These are phyloP conservation scores for Gnathonemus echidnorhynchus DNA, from an alignment of 2,113 vertebrate species.

Conservation along the genomic window DNA sequence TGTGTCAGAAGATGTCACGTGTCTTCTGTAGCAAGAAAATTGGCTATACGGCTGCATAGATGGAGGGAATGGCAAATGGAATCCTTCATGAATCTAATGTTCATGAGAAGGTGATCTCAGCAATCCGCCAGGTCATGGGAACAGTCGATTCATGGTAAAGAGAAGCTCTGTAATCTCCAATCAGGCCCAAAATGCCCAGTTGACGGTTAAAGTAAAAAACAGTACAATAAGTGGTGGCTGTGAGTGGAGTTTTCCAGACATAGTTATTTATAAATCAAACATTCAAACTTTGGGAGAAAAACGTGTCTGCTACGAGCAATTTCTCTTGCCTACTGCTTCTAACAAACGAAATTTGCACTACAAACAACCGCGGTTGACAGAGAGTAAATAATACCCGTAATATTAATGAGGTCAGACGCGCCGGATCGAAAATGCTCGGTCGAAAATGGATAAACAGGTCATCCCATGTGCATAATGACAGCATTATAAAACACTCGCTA, in stretches of 20 bases:
- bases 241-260: neutral
- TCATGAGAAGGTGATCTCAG: neutral
- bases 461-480: neutral
- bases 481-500: neutral
- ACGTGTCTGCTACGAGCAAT: neutral
- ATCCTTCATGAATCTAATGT: neutral
- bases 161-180: neutral
- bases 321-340: neutral
- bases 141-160: neutral
- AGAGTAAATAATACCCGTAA: neutral
- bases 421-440: neutral
- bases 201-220: neutral
- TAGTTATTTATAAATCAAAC: neutral
- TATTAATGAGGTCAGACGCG: conserved; percentile 6
- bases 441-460: conserved; percentile 3
- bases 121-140: neutral
- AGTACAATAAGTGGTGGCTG: neutral
- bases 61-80: neutral
- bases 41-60: neutral
- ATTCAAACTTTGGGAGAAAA: conserved; percentile 2
- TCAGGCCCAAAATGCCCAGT: neutral
- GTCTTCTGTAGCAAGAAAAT: neutral
- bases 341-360: conserved; percentile 8
- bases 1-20: neutral
- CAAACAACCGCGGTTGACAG: neutral